Base-by-base conservation (phyloP, 1,140 invertebrate species). In the Condylostylus longicornis region DNA sequence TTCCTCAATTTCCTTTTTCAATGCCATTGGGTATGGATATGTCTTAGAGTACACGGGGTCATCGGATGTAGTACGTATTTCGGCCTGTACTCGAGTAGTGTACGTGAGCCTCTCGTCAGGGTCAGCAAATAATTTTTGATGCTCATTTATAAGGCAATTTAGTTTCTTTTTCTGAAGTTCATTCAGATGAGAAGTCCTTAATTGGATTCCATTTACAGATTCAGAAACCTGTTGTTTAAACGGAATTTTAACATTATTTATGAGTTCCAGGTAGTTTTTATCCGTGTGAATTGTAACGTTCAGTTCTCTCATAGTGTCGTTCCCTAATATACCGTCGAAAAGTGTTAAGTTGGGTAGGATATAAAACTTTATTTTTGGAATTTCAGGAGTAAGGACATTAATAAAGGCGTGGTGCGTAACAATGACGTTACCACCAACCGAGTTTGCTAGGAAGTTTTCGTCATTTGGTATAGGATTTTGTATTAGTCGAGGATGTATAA, bases 1-100 rank as follows among this genome's bases (percentile, higher is more conserved):
- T 5, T 40, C 37, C n/a, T 43, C 21, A 17, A 54, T 36, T 43
- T 47, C 46, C 13, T 32, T 5, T 44, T 44, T 43, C 18, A 46
- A 38, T 8, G 42, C 17, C 14, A 44, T 29, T 2, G 46, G 44
- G 23, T 50, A 47, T 25, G 44, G 35, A 40, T 47, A 46, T 13
- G 36, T 38, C 34, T 42, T 43, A n/a, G 40, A 40, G 29, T 43
- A 38, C 4, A 46, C 28, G 17, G 33, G 33, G 17, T 17, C 19
- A 15, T 41, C 33, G 4, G 23, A 14, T 7, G 39, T 28, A 4
- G 32, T 41, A 2, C 18, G n/a, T 9, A 35, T 41, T 30, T 35
- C 33, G 9, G 12, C 33, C 19, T 30, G 10, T 2, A 35, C 27
- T 8, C 2, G 17, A 5, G 31, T 41, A 6, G 28, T 33, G 30